phyloP scores from a whole-genome alignment of 2,888 invertebrate genomes.

The Limenitis camilla region DNA sequence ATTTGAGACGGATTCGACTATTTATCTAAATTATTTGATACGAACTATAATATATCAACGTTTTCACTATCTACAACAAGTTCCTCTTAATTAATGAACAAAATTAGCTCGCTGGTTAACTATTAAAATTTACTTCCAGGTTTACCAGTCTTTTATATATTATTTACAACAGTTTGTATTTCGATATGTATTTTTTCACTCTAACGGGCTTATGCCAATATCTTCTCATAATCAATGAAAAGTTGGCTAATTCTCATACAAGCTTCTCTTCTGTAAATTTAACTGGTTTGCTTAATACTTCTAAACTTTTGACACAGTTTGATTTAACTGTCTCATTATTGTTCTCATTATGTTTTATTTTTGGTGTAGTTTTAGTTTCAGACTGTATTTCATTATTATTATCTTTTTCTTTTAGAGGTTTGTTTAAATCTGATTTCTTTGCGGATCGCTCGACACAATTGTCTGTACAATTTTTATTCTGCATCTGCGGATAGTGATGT shows the following conservation, averaged over 20 bases:
- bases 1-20: constrained; percentile 46
- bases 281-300: constrained; percentile 47
- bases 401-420: constrained; percentile 35
- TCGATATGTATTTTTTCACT: constrained; percentile 47
- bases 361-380: constrained; percentile 29
- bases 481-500: constrained; percentile 64
- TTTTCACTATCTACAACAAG: constrained; percentile 29
- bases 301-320: constrained; percentile 36
- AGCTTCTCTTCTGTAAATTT: constrained; percentile 68
- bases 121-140: constrained; percentile 25
- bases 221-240: constrained; percentile 36
- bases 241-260: constrained; percentile 59
- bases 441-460: constrained; percentile 20
- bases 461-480: constrained; percentile 34
- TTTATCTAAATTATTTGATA: constrained; percentile 25
- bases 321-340: constrained; percentile 46
- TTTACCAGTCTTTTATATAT: constrained; percentile 45
- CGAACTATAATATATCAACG: constrained; percentile 21
- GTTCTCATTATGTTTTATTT: constrained; percentile 39
- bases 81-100: constrained; percentile 29
- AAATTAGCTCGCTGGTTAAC: constrained; percentile 22
- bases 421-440: constrained; percentile 50
- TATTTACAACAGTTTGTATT: constrained; percentile 47
- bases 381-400: constrained; percentile 51
- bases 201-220: constrained; percentile 38